Evolutionary conservation across 2,113 vertebrate species (phyloP).

Genomic region (Sturnira hondurensis): DNA sequence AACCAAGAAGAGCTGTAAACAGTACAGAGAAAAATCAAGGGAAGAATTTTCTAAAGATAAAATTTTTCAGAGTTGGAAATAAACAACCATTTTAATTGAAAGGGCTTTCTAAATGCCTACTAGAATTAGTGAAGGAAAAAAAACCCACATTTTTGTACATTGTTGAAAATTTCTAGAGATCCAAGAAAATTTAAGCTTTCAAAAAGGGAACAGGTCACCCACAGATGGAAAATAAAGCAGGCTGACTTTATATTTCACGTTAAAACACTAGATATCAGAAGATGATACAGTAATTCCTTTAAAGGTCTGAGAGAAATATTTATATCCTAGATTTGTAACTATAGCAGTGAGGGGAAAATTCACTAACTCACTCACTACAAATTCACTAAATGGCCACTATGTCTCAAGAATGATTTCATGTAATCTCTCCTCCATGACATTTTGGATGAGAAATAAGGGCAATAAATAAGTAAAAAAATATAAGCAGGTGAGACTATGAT

Average conservation of each 20-base stretch:
- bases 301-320: slow-evolving; percentile 37
- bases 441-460: slow-evolving; percentile 13
- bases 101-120: not conserved
- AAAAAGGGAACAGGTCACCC: not conserved
- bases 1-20: not conserved
- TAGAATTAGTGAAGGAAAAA: too few species aligned
- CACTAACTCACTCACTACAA: not conserved
- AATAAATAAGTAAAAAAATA: slow-evolving; percentile 12
- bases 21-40: not conserved
- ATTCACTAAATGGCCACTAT: slow-evolving; percentile 9
- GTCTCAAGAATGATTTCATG: not conserved
- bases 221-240: slow-evolving; percentile 15
- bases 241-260: not conserved
- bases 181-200: not conserved
- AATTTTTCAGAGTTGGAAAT: not conserved
- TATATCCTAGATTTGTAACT: slow-evolving; percentile 15
- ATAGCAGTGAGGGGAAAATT: slow-evolving; percentile 14
- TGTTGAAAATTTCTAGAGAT: slow-evolving; percentile 10
- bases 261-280: slow-evolving; percentile 17
- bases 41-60: not conserved
- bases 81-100: not conserved
- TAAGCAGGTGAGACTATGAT: not conserved
- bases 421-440: not conserved
- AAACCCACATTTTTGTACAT: not conserved
- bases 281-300: not conserved